Evolutionary conservation across 1,140 invertebrate genomes (phyloP).

Genomic region (Pteromalus puparum): DNA sequence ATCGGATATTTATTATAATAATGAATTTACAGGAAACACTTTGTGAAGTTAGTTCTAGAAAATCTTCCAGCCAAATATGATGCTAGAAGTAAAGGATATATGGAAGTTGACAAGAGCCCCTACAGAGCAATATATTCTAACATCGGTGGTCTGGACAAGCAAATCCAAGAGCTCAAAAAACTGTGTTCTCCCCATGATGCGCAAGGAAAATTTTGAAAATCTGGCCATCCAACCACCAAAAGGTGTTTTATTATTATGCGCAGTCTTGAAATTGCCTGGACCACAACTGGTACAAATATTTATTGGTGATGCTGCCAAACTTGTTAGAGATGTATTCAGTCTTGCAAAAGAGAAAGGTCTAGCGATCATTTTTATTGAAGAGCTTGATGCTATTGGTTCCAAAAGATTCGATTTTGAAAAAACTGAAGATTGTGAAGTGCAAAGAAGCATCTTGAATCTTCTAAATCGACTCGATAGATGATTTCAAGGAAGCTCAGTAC

Average conservation of each 20-base stretch:
- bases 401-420: constrained; percentile 99
- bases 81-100: no score
- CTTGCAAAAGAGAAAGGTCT: no score
- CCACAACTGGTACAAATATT: constrained; percentile 99
- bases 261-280: constrained; percentile 96
- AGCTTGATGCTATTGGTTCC: constrained; percentile 98
- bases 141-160: constrained; percentile 99
- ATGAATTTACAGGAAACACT: constrained; percentile 81
- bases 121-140: constrained; percentile 98
- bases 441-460: no score
- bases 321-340: no score
- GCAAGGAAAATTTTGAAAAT: constrained; percentile 99
- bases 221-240: constrained; percentile 99
- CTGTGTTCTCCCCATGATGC: constrained; percentile 99
- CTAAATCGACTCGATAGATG: constrained; percentile 98
- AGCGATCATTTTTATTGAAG: no score
- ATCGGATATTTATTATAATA: background rate
- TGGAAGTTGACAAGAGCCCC: constrained; percentile 99
- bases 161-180: constrained; percentile 96
- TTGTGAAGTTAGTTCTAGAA: constrained; percentile 96
- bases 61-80: constrained; percentile 99
- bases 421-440: no score
- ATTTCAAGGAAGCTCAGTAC: constrained; percentile 99
- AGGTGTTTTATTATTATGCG: constrained; percentile 95
- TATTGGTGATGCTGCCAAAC: constrained; percentile 98